Evolutionary conservation across 2,797 vertebrate genomes (phyloP), one percentile per base, ranked within the genome.

Genomic region (Eulemur rubriventer): DNA sequence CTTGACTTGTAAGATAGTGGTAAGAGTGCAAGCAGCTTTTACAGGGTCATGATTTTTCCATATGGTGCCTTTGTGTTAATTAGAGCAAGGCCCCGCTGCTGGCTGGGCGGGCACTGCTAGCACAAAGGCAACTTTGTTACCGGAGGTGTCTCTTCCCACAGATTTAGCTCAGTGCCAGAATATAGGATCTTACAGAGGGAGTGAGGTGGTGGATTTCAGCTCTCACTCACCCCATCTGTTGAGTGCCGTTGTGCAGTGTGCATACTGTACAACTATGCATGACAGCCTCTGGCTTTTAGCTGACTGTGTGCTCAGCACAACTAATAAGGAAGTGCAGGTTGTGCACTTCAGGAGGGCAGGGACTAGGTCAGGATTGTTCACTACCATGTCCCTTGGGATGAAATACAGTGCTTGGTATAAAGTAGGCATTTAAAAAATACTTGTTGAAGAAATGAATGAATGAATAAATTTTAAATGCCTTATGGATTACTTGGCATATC

Each of bases 381-480:
- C 52, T 14, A 17, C 13, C 35, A 13, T 65, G 50, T 38, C 33
- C 22, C 30, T n/a, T 28, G 20, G 72, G 70, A 35, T 17, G 28
- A 12, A 73, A 35, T 69, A 22, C 16, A 94, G 55, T 65, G 55
- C 1, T 65, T 30, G 16, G 22, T 17, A 70, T 26, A 88, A 30
- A 94, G 24, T 0, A 2, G 48, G 2, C 35, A 24, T 89, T 73
- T 12, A 82, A 38, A 52, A 50, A 46, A 24, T 57, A 11, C 17
- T 78, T 73, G 24, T 28, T 7, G 43, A 67, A 83, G 83, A 94
- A 78, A 24, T 10, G 92, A 73, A 26, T 61, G 41, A 30, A 30
- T 50, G 75, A 26, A n/a, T 65, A 55, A 12, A 20, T 81, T 73
- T 95, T 61, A 61, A 92, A 81, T 18, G 5, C 17, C 16, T 79